Percentiles rank a stretch among this genome's conserved stretches.
These are phyloP conservation scores for Sceloporus tristichus DNA, from an alignment of 2,113 vertebrate species.

Conservation along the genomic window DNA sequence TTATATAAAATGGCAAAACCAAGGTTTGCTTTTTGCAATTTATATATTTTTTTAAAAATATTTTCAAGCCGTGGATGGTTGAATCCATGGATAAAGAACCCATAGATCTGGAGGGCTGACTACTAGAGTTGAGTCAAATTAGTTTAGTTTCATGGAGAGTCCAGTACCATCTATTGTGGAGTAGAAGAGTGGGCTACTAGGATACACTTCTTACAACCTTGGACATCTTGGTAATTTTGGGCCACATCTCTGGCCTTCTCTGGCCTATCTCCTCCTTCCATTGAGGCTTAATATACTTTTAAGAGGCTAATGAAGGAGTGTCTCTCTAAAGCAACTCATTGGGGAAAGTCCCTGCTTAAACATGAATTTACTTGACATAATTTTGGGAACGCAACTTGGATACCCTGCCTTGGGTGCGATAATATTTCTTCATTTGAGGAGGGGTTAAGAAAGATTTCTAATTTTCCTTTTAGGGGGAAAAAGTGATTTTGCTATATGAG, in stretches of 20 bases:
- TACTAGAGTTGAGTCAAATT: not conserved
- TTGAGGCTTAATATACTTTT: not conserved
- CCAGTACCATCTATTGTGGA: not conserved
- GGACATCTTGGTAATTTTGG: not conserved
- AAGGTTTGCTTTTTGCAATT: no score
- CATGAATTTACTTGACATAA: constrained; percentile 11
- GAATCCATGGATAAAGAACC: no score
- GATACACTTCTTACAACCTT: not conserved
- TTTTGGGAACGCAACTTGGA: not conserved
- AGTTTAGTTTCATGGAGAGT: not conserved
- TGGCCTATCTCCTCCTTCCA: not conserved
- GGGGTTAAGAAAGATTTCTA: not conserved
- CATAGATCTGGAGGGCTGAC: no score
- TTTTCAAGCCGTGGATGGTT: no score
- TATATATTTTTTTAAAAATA: no score
- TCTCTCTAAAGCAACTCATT: constrained; percentile 16
- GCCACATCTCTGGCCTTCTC: no score
- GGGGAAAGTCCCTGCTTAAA: not conserved
- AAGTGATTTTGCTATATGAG: not conserved
- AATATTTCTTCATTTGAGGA: not conserved
- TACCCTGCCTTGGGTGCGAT: not conserved
- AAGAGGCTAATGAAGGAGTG: constrained; percentile 7
- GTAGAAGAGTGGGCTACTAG: no score
- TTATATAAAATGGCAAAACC: no score
- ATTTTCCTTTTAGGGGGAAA: not conserved